Evolutionary conservation across 2,888 invertebrate genomes (phyloP), one percentile per base, ranked within the genome.

Genomic region (Loripinus fragilis): DNA sequence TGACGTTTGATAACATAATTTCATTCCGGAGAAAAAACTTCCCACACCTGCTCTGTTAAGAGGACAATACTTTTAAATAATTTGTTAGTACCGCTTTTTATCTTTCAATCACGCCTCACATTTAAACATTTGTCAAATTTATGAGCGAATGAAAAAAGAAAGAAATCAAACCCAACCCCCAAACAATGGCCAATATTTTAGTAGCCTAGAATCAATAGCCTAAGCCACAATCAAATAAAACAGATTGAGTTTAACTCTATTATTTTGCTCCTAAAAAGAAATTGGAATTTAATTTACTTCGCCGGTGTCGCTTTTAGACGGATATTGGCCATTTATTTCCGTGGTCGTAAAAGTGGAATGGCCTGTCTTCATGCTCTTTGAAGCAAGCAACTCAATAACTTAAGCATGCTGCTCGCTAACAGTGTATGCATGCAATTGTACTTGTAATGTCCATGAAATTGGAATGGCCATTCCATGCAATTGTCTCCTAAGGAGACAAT

Each of bases 241-340:
- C 60, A 33, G 60, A 60, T 60, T 60, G 60, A 33, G 20, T 28
- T 60, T n/a, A 60, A 60, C 60, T 60, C 60, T 60, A 60, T 60
- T 60, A 60, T 60, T 60, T 60, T 33, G 60, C 60, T 33, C 33
- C 60, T 60, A 60, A 45, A 67, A 67, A 41, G 67, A 67, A 67
- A 67, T 67, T 67, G 67, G 67, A 67, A 67, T 42, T 67, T 67
- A 67, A 67, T 67, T 67, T 67, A 67, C 67, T 67, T 45, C 67
- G n/a, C 28, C 67, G 25, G 25, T 67, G 23, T 28, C n/a, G 67
- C 67, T 42, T 67, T 67, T 28, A 41, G 12, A 1, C 2, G 45
- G 67, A 42, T 41, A 42, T 67, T 67, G 67, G 41, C 67, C 67
- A 42, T 67, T 67, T 42, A 67, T 67, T 67, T 67, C 28, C 15